Evolutionary conservation across 2,888 invertebrate genomes (phyloP).

Genomic region (Hirudinaria manillensis): DNA sequence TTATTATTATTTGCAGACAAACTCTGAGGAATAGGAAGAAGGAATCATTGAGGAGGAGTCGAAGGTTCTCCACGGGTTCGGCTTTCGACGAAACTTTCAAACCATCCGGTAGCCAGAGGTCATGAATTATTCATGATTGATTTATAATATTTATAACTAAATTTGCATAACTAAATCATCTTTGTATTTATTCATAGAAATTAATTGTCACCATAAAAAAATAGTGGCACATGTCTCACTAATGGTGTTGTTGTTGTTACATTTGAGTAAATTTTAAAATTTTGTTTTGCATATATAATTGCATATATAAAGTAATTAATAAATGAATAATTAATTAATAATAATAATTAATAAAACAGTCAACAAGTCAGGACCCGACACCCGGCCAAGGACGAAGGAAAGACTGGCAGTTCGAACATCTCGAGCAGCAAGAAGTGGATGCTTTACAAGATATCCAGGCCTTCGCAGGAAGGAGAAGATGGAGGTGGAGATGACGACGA

Average conservation of each 20-base stretch:
- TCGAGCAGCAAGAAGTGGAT: constrained; percentile 40
- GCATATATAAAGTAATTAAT: background rate
- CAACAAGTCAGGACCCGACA: background rate
- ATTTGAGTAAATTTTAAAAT: too few relatives aligned
- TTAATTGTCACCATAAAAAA: too few relatives aligned
- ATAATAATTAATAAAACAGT: background rate
- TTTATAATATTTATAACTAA: too few relatives aligned
- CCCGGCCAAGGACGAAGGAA: background rate
- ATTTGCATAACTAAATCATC: background rate
- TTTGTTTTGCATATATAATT: too few relatives aligned
- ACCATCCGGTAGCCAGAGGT: constrained; percentile 13
- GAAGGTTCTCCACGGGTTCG: constrained; percentile 32
- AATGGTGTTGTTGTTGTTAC: too few relatives aligned
- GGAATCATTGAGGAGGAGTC: constrained; percentile 31
- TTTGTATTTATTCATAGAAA: background rate
- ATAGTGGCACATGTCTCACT: too few relatives aligned
- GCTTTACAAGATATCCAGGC: constrained; percentile 39
- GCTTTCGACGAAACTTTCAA: constrained; percentile 29
- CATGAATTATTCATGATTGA: too few relatives aligned
- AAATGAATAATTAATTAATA: background rate
- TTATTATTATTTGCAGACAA: constrained; percentile 15
- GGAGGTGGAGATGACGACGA: constrained; percentile 16
- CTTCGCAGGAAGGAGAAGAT: constrained; percentile 24
- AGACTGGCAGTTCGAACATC: constrained; percentile 9
- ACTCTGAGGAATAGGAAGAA: constrained; percentile 23